These are phyloP conservation scores for Pterostichus niger DNA, from an alignment of 2,888 invertebrate species.

Conservation along the genomic window DNA sequence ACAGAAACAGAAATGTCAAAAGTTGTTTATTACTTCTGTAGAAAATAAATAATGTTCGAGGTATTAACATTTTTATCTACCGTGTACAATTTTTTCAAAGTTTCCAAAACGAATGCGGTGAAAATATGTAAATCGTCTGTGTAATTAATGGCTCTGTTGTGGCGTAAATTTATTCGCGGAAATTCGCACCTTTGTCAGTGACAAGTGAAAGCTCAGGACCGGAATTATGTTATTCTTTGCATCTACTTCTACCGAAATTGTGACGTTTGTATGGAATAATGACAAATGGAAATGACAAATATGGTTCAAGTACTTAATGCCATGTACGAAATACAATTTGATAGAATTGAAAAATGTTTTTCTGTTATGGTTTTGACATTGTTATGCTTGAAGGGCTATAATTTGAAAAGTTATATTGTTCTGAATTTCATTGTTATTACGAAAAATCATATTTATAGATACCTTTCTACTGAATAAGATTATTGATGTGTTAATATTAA, in stretches of 20 bases:
- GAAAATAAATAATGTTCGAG: conserved; percentile 56
- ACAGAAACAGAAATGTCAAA: conserved; percentile 39
- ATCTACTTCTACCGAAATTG: conserved; percentile 9
- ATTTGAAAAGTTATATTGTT: conserved; percentile 10
- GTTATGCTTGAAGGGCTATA: neutral
- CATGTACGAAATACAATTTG: conserved; percentile 21
- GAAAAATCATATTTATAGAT: neutral
- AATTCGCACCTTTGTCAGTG: conserved; percentile 62
- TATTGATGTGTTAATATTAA: too few relatives aligned
- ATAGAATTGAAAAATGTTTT: neutral
- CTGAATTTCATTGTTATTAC: neutral
- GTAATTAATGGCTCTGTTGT: conserved; percentile 56
- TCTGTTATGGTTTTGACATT: neutral
- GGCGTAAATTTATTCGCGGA: conserved; percentile 62
- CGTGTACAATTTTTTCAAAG: conserved; percentile 43
- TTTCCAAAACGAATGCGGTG: conserved; percentile 52
- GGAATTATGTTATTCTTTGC: conserved; percentile 40
- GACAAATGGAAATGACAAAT: conserved; percentile 21
- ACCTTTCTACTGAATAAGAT: too few relatives aligned
- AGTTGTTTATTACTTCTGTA: conserved; percentile 18
- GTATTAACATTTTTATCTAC: conserved; percentile 60
- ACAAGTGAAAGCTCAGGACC: conserved; percentile 49
- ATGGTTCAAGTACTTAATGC: neutral
- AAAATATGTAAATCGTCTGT: conserved; percentile 57
- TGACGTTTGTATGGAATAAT: conserved; percentile 20